phyloP scores from a whole-genome alignment of 2,888 invertebrate genomes.

The Actias luna region DNA sequence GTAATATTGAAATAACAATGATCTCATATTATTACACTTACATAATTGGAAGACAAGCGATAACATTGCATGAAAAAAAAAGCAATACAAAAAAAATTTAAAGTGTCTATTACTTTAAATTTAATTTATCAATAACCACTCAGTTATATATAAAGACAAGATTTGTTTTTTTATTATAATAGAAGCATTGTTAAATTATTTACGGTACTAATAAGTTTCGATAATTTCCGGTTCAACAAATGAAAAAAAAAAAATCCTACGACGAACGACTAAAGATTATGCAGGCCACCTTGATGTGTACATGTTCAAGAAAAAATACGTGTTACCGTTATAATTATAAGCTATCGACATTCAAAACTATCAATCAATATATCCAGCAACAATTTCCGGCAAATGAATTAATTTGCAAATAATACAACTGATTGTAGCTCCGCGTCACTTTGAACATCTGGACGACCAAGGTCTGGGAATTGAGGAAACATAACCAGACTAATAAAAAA shows the following conservation, averaged over 20 bases:
- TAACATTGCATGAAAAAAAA: not conserved
- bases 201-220: too few relatives aligned
- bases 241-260: not conserved
- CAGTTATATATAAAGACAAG: not conserved
- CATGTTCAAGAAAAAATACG: not conserved
- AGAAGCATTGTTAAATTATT: not conserved
- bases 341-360: not conserved
- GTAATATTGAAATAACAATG: too few relatives aligned
- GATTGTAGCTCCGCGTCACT: slow-evolving; percentile 45
- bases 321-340: not conserved
- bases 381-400: not conserved
- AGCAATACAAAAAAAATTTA: not conserved
- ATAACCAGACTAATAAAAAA: slow-evolving; percentile 39
- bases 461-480: slow-evolving; percentile 73
- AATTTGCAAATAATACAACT: slow-evolving; percentile 15
- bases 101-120: not conserved
- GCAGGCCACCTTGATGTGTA: not conserved
- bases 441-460: slow-evolving; percentile 70
- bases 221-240: too few relatives aligned
- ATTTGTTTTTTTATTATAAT: not conserved
- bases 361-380: not conserved
- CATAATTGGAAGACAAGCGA: too few relatives aligned
- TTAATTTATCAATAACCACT: not conserved
- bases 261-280: not conserved
- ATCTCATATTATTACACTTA: too few relatives aligned